These are phyloP conservation scores for Petrocephalus schoutedeni DNA, from an alignment of 2,797 vertebrate species.

Conservation along the genomic window DNA sequence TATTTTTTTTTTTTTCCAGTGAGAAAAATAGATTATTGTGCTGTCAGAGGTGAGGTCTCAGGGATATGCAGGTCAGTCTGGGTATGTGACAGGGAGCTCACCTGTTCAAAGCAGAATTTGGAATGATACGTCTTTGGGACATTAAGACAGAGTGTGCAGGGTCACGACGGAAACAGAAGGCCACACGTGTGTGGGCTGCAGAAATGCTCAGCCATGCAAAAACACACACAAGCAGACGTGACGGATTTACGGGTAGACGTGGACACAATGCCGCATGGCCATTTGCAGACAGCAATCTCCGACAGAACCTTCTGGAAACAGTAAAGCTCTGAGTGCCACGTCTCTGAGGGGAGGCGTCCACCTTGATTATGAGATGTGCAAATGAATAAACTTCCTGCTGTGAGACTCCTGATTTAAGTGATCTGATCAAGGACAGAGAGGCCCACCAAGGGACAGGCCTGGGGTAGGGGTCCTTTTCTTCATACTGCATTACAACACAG, in stretches of 20 bases:
- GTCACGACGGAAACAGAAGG: too few relatives aligned
- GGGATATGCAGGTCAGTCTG: background rate
- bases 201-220: background rate
- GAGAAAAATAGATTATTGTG: background rate
- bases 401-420: background rate
- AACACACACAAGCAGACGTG: background rate
- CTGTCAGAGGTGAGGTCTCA: background rate
- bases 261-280: background rate
- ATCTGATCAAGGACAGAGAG: background rate
- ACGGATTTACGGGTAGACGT: background rate
- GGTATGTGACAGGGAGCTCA: background rate
- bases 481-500: background rate
- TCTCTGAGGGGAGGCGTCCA: background rate
- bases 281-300: background rate
- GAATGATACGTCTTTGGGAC: background rate
- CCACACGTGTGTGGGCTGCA: background rate
- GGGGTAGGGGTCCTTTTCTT: background rate
- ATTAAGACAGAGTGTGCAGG: background rate
- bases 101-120: slow-evolving; percentile 10
- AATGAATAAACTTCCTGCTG: background rate
- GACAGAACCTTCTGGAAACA: background rate
- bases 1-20: background rate
- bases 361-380: background rate
- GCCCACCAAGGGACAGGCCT: background rate
- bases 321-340: background rate